These are phyloP conservation scores for Nyctibius grandis DNA, from an alignment of 2,797 vertebrate species.

Conservation along the genomic window DNA sequence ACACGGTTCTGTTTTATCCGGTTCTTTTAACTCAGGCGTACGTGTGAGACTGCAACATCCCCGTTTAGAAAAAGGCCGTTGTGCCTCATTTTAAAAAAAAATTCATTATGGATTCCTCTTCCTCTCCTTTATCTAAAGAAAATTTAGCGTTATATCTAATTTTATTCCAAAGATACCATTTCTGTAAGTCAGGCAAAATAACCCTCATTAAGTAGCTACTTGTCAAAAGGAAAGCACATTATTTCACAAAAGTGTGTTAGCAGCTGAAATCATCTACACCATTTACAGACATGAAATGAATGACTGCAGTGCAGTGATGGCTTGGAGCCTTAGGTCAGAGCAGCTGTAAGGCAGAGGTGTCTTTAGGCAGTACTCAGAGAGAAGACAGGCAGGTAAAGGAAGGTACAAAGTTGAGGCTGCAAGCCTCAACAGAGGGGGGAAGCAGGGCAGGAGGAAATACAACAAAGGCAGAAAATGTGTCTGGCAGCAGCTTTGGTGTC, in stretches of 20 bases:
- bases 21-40: background rate
- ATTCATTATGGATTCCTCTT: background rate
- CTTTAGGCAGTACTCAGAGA: background rate
- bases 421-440: background rate
- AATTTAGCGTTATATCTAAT: background rate
- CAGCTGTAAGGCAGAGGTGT: background rate
- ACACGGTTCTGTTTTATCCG: background rate
- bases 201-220: background rate
- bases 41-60: accelerated
- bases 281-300: background rate
- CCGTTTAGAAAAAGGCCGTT: background rate
- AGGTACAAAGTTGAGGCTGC: background rate
- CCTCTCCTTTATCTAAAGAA: background rate
- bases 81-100: background rate
- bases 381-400: background rate
- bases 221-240: background rate
- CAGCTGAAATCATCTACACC: background rate
- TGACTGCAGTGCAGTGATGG: accelerated
- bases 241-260: accelerated
- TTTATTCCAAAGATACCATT: background rate
- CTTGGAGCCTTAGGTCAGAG: background rate
- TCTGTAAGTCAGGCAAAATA: background rate
- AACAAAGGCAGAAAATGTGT: accelerated
- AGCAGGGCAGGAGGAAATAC: background rate
- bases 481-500: background rate